Evolutionary conservation across 64 coral and sea anemone genomes (phyloP), one percentile per base, ranked within the genome.

Genomic region (Dendronephthya gigantea): DNA sequence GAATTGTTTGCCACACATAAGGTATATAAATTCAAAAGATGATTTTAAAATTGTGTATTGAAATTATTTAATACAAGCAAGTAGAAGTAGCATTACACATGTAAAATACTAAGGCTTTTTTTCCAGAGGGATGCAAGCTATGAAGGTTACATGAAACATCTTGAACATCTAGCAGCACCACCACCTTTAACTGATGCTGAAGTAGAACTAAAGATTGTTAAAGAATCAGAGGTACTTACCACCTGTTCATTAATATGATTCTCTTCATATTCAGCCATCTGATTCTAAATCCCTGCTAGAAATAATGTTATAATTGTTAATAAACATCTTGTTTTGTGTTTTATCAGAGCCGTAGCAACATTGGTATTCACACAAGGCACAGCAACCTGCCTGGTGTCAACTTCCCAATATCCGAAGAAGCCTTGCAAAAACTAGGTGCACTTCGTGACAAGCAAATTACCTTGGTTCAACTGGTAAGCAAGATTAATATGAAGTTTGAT

Each of bases 381-480:
- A 87, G 85, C 11, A 92, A 98, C 90, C 90, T 98, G 92, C 81
- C 95, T 34, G 95, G 95, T 6, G 90, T 98, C 30, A 90, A 98
- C 29, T 98, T 98, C 41, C 95, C 95, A 9, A 52, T 93, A 30
- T 84, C 84, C 14, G 90, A 91, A 15, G 91, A 91, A 33, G 95
- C 89, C 29, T 50, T 93, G 56, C 56, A 62, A 27, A 90, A 92
- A 38, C 79, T 98, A 27, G 45, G 52, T 11, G 82, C 89, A 50
- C 86, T 98, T 9, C 83, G 89, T 16, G 76, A 93, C 25, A 88
- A 93, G 17, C 87, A 93, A 75, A 87, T 91, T 23, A 89, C 70
- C 65, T 89, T 91, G 50, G 90, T 98, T n/a, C 95, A 98, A 55
- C 81, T 98, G 83, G 95, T 98, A 89, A 85, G 95, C 90, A 13